Evolutionary conservation across 2,113 vertebrate species (phyloP).

Genomic region (Cranoglanis bouderius): DNA sequence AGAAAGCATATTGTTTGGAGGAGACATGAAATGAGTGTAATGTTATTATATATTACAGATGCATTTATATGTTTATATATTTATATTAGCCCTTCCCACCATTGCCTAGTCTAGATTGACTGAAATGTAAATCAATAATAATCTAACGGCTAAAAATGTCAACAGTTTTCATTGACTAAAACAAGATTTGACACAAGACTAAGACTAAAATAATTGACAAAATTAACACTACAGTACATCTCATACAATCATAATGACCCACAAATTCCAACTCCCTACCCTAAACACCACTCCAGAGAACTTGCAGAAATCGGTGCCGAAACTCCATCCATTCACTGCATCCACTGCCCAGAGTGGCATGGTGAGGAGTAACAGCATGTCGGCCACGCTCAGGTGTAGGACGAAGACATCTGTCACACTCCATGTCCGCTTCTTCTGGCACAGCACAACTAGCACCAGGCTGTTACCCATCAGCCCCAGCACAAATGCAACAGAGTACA

Average conservation of each 20-base stretch:
- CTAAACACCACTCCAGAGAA: constrained; percentile 77
- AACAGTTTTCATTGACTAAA: too few species aligned
- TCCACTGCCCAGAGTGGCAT: constrained; percentile 81
- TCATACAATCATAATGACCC: background rate
- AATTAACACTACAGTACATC: too few species aligned
- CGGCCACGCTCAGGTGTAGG: constrained; percentile 79
- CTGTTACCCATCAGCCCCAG: constrained; percentile 82
- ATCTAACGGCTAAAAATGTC: too few species aligned
- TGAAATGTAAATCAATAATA: too few species aligned
- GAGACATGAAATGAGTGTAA: too few species aligned
- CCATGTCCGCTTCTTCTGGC: constrained; percentile 66
- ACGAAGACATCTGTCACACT: constrained; percentile 84
- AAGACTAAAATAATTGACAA: too few species aligned
- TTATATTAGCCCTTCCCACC: too few species aligned
- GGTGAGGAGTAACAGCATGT: constrained; percentile 78
- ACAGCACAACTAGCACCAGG: constrained; percentile 73
- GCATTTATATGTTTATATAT: too few species aligned
- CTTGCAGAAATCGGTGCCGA: constrained; percentile 76
- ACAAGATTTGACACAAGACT: too few species aligned
- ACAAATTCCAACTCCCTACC: constrained; percentile 56
- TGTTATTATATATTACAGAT: too few species aligned
- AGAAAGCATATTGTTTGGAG: too few species aligned
- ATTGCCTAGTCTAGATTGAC: too few species aligned
- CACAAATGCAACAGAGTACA: constrained; percentile 76
- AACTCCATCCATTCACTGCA: constrained; percentile 72